Evolutionary conservation across 2,113 vertebrate species (phyloP).

Genomic region (Pluvialis apricaria): DNA sequence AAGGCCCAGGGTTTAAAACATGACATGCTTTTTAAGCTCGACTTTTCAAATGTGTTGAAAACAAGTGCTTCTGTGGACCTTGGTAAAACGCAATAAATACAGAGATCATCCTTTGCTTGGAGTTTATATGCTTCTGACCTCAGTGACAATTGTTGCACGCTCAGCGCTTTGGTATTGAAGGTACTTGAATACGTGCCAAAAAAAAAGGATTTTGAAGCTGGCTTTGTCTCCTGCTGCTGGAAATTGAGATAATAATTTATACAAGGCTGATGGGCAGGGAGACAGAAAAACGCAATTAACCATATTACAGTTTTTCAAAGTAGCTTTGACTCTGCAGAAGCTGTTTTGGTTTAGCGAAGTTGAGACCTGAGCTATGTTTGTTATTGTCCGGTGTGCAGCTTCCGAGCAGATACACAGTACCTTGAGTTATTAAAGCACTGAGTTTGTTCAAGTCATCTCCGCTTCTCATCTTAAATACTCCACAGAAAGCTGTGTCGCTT

Average conservation of each 20-base stretch:
- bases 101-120: neutral
- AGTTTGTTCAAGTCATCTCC: neutral
- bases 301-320: neutral
- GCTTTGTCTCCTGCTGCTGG: neutral
- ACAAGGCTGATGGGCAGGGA: neutral
- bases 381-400: neutral
- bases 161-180: neutral
- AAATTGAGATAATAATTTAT: neutral
- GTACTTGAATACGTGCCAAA: neutral
- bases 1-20: neutral
- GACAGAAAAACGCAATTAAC: neutral
- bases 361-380: neutral
- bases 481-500: neutral
- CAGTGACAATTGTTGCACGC: neutral
- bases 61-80: neutral
- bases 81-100: neutral
- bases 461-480: neutral
- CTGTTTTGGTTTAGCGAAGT: accelerated
- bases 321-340: neutral
- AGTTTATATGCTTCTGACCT: neutral
- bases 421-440: neutral
- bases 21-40: neutral
- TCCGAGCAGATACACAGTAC: neutral
- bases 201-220: neutral
- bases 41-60: neutral